phyloP scores from a whole-genome alignment of 1,140 invertebrate genomes.

The Penaeus indicus region DNA sequence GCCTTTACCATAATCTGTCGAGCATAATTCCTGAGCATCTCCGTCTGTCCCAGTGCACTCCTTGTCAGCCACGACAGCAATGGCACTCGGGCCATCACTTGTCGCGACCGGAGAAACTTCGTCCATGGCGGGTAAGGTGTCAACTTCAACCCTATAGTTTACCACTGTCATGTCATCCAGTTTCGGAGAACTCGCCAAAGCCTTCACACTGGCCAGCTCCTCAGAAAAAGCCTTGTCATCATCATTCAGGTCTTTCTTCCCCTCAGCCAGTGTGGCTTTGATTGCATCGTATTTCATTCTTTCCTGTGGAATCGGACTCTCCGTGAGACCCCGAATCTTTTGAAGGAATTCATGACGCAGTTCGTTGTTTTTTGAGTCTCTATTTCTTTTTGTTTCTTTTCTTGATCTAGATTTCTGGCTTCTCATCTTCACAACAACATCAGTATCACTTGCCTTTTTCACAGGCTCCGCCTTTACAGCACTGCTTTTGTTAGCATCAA shows the following conservation, averaged over 20 bases:
- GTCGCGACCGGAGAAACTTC: background rate
- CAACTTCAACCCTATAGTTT: background rate
- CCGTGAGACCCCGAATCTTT: background rate
- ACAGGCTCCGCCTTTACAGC: background rate
- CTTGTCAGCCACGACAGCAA: background rate
- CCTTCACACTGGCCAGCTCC: too few species aligned
- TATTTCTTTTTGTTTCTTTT: background rate
- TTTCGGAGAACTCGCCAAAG: too few species aligned
- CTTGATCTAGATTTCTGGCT: background rate
- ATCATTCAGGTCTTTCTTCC: background rate
- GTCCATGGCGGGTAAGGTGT: background rate
- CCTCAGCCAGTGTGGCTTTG: background rate
- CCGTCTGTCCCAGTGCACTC: conserved; percentile 5
- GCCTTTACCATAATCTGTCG: background rate
- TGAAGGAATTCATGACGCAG: conserved; percentile 32
- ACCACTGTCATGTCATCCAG: conserved; percentile 18
- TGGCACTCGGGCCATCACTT: conserved; percentile 4
- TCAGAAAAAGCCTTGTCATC: too few species aligned
- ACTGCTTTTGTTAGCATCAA: background rate
- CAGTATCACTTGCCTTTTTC: too few species aligned
- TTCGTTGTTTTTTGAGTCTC: conserved; percentile 14
- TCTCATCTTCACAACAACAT: background rate
- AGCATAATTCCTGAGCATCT: conserved; percentile 8
- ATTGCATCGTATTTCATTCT: conserved; percentile 1
- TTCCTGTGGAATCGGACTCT: background rate